Percentiles rank a stretch among this genome's conserved stretches.
phyloP scores from a whole-genome alignment of 37 sponge, comb jelly and placozoan genomes.

The Aplysina aerophoba region DNA sequence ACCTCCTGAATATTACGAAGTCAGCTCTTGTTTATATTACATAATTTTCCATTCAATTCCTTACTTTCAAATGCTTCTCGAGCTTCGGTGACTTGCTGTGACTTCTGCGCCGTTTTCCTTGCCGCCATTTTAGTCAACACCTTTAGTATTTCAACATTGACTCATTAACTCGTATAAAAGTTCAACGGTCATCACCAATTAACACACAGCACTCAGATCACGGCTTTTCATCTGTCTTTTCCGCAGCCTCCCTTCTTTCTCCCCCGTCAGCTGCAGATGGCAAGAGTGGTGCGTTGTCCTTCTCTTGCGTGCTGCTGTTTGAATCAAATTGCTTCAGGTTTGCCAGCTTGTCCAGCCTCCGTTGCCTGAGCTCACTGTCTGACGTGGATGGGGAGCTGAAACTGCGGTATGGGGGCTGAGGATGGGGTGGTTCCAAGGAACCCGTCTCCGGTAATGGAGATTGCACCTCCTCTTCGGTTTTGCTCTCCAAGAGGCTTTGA shows the following conservation, averaged over 20 bases:
- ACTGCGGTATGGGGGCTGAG: background rate
- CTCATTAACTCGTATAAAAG: too few relatives aligned
- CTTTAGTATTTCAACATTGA: too few relatives aligned
- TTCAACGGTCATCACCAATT: too few relatives aligned
- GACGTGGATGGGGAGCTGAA: background rate
- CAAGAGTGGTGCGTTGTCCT: too few relatives aligned
- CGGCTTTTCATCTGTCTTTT: too few relatives aligned
- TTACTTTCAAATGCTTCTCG: conserved; percentile 75
- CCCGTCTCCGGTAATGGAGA: background rate
- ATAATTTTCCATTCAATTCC: too few relatives aligned
- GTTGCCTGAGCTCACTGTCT: conserved; percentile 23
- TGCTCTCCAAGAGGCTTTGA: background rate
- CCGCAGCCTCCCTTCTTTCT: too few relatives aligned
- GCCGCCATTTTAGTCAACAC: background rate
- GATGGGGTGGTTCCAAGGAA: background rate
- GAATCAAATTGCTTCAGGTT: background rate
- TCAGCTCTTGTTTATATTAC: too few relatives aligned
- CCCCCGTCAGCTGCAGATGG: too few relatives aligned
- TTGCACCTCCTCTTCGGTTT: background rate
- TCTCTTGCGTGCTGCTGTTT: too few relatives aligned
- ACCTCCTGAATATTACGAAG: too few relatives aligned
- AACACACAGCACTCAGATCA: too few relatives aligned
- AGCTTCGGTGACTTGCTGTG: conserved; percentile 55
- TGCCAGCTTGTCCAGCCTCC: conserved; percentile 15
- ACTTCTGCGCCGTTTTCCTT: conserved; percentile 1